Evolutionary conservation across 2,797 vertebrate genomes (phyloP), one percentile per base, ranked within the genome.

Genomic region (Ptychadena robeensis): DNA sequence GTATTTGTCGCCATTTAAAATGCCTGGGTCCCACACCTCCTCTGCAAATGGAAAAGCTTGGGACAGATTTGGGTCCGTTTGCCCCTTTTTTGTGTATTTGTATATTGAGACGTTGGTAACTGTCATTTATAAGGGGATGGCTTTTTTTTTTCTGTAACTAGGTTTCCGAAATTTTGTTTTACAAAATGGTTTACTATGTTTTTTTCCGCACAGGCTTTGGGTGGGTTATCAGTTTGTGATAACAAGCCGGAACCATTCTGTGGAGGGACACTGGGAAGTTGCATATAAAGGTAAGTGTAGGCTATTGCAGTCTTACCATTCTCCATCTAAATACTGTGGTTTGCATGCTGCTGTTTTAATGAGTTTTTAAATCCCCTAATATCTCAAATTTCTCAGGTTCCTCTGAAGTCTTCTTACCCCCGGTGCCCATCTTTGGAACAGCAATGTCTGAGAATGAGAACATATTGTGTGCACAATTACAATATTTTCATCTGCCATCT

Each of bases 191-290:
- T 48, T 48, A 44, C 40, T 65, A 35, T 73, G 35, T 71, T 0
- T 74, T 30, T 86, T 85, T 82, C 18, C 38, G 37, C 28, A 34
- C 59, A 99, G 98, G 91, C 95, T 99, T 89, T 99, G 98, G 98
- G 98, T 99, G 44, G 98, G 98, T 14, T 99, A 99, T 92, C 98
- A 98, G 85, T 99, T 97, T 86, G 95, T 99, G 85, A 94, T 99
- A 90, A 97, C 97, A 68, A 96, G 94, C 90, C 93, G 95, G 88
- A 99, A 96, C 88, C 94, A 91, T 87, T 96, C 97, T 3, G 86
- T 98, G 70, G 95, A 97, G 90, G 98, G 98, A 9, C 96, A 93
- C 80, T 99, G 98, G 98, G 97, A 99, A 88, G 97, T 98, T 1
- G 96, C 96, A 0, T 96, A 98, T 87, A 99, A 98, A 96, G 97